Evolutionary conservation across 2,888 invertebrate genomes (phyloP).

Genomic region (Colletes collaris): DNA sequence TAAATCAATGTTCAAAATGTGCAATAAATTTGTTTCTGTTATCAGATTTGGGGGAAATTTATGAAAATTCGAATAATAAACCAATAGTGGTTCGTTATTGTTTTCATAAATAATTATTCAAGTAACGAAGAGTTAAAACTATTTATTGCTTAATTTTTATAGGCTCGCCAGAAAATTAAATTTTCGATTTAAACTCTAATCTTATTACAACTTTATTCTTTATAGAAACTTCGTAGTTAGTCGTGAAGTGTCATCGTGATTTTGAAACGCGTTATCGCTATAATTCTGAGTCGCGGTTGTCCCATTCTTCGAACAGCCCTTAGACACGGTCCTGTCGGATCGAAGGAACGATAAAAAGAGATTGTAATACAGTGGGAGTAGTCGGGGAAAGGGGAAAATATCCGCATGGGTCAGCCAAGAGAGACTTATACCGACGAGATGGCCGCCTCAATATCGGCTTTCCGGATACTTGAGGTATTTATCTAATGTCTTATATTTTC

Average conservation of each 20-base stretch:
- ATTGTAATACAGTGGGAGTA: slow-evolving; percentile 58
- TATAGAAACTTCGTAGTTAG: neutral
- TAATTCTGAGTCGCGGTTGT: slow-evolving; percentile 46
- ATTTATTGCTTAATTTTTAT: too few species aligned
- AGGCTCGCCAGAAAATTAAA: too few species aligned
- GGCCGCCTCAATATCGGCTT: slow-evolving; percentile 82
- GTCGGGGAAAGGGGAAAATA: slow-evolving; percentile 77
- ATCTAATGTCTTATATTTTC: slow-evolving; percentile 82
- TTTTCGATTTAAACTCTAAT: too few species aligned
- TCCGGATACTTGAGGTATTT: slow-evolving; percentile 80
- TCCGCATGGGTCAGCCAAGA: slow-evolving; percentile 83
- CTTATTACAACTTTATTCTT: neutral
- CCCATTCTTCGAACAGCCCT: slow-evolving; percentile 20
- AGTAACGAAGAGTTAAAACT: too few species aligned
- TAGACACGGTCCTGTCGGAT: slow-evolving; percentile 55
- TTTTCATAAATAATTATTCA: too few species aligned
- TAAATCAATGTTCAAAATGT: too few species aligned
- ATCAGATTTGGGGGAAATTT: too few species aligned
- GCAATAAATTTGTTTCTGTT: too few species aligned
- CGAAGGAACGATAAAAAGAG: slow-evolving; percentile 53
- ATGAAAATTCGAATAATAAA: too few species aligned
- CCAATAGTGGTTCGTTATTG: too few species aligned
- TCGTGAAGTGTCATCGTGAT: neutral
- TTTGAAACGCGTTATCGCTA: slow-evolving; percentile 28
- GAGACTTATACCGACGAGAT: slow-evolving; percentile 80